These are phyloP conservation scores for Sebastes taczanowskii DNA, from an alignment of 2,797 vertebrate genomes.

Conservation along the genomic window DNA sequence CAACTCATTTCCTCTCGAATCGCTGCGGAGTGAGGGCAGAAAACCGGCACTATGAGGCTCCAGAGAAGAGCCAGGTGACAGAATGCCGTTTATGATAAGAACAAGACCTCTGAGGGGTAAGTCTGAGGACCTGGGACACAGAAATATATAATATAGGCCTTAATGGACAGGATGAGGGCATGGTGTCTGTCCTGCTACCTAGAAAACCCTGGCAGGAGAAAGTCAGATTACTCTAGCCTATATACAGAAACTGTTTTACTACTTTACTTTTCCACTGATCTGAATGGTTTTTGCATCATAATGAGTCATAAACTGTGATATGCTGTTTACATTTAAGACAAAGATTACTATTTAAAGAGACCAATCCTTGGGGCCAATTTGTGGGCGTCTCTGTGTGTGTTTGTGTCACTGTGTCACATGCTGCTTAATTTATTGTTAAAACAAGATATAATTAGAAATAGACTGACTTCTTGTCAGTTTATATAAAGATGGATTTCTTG, in stretches of 20 bases:
- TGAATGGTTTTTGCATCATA: background rate
- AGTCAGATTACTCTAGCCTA: background rate
- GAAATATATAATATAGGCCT: background rate
- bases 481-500: background rate
- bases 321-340: too few species aligned
- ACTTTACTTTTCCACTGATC: background rate
- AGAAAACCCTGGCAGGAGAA: background rate
- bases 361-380: background rate
- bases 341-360: background rate
- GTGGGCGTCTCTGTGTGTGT: background rate
- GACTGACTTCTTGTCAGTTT: background rate
- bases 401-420: background rate
- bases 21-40: conserved; percentile 55
- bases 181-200: conserved; percentile 2
- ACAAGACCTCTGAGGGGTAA: conserved; percentile 78
- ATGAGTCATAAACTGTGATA: background rate
- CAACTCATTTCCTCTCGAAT: conserved; percentile 73
- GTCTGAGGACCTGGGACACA: conserved; percentile 23
- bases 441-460: background rate
- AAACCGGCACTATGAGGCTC: conserved; percentile 63
- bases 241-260: background rate
- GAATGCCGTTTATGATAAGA: conserved; percentile 80
- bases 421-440: background rate
- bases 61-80: conserved; percentile 76
- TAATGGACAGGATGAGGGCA: background rate